Base-by-base conservation (phyloP, 2,888 invertebrate species). In the Mallateleia sp. region DNA sequence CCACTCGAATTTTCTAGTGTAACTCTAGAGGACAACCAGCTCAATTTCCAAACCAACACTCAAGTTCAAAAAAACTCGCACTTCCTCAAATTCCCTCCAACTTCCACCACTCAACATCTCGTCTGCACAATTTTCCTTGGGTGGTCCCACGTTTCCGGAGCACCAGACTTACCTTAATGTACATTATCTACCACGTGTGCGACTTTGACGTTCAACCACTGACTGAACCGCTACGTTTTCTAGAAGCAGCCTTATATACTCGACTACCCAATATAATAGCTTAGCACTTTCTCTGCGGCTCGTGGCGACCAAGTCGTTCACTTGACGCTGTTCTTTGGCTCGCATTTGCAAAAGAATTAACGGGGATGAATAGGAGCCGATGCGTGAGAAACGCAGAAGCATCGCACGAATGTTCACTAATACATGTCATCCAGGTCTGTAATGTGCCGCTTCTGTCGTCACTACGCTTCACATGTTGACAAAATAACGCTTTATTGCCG, bases 181-280 rank as follows among this genome's bases (percentile, higher is more conserved):
- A 93, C 94, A 94, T 94, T 91, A 89, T 93, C 80, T 90, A 91
- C 90, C 92, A 92, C 92, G 92, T 93, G 92, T 93, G 91, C 93
- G 92, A 93, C 89, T 91, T 93, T 94, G 94, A 94, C 91, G 93
- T 91, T 92, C 89, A 91, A 94, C 94, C 94, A 94, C 94, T 92
- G 92, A 94, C 94, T 94, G 94, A 94, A 94, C 94, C 94, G 90
- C 93, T 91, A 90, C 91, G 93, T 93, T 93, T 94, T 94, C 94
- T 93, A 93, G 91, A 79, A 90, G 88, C 91, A 90, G 93, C 90
- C 91, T 94, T 94, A 94, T 94, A 94, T 94, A 94, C 93, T 88
- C 90, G 85, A 90, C 88, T 83, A 77, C 81, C 85, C 92, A 91
- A 90, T 90, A 94, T 94, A 94, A 94, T 94, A 91, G 92, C 94